Base-by-base conservation (phyloP, 2,797 vertebrate genomes). In the Melanotaenia parkinsoni region DNA sequence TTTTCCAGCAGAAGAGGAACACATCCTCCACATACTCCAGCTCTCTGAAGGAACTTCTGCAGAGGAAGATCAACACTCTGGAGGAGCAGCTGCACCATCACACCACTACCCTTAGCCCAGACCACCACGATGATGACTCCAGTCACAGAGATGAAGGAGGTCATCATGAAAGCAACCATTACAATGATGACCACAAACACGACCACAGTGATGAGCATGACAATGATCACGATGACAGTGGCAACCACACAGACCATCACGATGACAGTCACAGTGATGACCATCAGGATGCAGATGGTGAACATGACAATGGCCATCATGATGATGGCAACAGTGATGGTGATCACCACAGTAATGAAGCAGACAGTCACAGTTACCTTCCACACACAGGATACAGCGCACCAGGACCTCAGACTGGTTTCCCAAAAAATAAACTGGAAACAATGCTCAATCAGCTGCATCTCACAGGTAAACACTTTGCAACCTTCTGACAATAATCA, bases 41-140 rank as follows among this genome's bases (percentile, higher is more conserved):
- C 79, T 95, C 95, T 38, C 87, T 96, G 81, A 94, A 88, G 65
- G 95, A 96, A 66, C 92, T 95, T 33, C 93, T 97, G 47, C 95
- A 95, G 91, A 94, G 95, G 83, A 96, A 95, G 91, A 96, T 96
- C 69, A 86, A 57, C 9, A 72, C 92, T 53, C 88, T 97, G 68
- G 96, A 97, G 81, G 88, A 94, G 69, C 96, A 96, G 88, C 93
- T 95, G 68, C 93, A 93, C 8, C 92, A 80, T 24, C 82, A 67
- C 32, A 87, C 67, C 2, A n/a, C 83, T 0, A 40, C 87, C 40
- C 82, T 84, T 33, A 37, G 63, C 40, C 71, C 71, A 0, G 84
- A 83, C 28, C 85, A 79, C n/a, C 84, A 88, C 0, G 50, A 80
- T 0, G 61, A 85, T 13, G 65, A 87, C 57, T 50, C 76, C 56